These are phyloP conservation scores for Notiomystis cincta DNA, from an alignment of 2,113 vertebrate genomes.

Conservation along the genomic window DNA sequence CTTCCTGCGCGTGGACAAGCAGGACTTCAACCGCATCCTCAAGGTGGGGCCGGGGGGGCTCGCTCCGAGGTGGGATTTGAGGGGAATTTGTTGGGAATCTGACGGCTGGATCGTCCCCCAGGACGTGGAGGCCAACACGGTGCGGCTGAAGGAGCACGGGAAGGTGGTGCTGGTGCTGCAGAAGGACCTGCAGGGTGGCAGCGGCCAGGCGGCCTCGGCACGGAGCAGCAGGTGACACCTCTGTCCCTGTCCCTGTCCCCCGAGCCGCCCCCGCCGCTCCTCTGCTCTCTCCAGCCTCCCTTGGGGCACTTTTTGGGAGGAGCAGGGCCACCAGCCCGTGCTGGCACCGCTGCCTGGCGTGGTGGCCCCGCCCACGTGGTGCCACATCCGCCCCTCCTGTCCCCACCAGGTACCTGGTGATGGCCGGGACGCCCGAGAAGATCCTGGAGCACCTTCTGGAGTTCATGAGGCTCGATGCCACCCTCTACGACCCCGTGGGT, in stretches of 20 bases:
- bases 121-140: conserved; percentile 95
- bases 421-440: conserved; percentile 94
- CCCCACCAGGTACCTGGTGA: conserved; percentile 83
- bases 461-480: conserved; percentile 84
- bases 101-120: neutral
- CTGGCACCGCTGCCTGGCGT: accelerated
- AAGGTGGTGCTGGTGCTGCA: conserved; percentile 90
- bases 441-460: conserved; percentile 92
- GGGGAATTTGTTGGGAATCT: neutral
- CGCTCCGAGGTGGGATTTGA: neutral
- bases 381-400: accelerated
- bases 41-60: conserved; percentile 72
- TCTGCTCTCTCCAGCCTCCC: neutral
- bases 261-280: neutral
- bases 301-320: neutral
- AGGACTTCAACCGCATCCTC: conserved; percentile 93
- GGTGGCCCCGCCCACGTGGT: neutral
- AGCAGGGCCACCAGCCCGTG: neutral
- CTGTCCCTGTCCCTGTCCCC: neutral
- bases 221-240: conserved; percentile 73
- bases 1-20: conserved; percentile 92
- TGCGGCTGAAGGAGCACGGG: conserved; percentile 91
- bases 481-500: conserved; percentile 83
- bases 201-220: conserved; percentile 9
- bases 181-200: conserved; percentile 73